phyloP scores from a whole-genome alignment of 1,140 invertebrate species.

The Lucilia cuprina region DNA sequence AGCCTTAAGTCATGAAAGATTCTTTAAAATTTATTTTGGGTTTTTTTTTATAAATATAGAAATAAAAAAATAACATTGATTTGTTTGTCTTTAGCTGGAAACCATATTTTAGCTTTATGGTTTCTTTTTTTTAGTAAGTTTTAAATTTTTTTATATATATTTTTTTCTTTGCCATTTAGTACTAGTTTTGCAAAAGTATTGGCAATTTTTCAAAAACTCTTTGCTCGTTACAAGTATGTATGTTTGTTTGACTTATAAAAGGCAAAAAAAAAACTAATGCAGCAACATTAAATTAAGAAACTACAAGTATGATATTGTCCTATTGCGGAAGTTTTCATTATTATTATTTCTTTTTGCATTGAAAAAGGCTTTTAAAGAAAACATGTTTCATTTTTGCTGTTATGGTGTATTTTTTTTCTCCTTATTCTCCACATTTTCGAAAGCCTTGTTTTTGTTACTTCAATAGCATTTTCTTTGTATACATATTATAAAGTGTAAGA shows the following conservation, averaged over 20 bases:
- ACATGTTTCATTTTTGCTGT: background rate
- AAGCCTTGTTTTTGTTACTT: background rate
- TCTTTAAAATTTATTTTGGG: too few species aligned
- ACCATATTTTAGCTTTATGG: background rate
- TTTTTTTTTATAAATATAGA: background rate
- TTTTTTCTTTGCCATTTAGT: background rate
- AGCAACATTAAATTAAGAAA: background rate
- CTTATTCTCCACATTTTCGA: too few species aligned
- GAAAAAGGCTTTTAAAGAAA: background rate
- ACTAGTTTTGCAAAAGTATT: background rate
- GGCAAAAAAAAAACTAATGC: background rate
- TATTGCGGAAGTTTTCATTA: background rate
- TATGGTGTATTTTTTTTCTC: background rate
- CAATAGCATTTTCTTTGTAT: background rate
- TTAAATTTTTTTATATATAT: too few species aligned
- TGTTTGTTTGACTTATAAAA: background rate
- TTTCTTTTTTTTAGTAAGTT: background rate
- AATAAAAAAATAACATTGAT: background rate
- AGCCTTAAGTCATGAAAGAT: too few species aligned
- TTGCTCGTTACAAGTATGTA: background rate
- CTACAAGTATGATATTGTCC: background rate
- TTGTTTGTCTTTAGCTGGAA: background rate
- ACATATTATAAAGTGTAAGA: background rate
- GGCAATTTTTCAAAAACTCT: background rate
- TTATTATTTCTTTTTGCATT: background rate